Conservation (phyloP, 2,113 vertebrate genomes). For the Apistogramma diplotaenia region DNA sequence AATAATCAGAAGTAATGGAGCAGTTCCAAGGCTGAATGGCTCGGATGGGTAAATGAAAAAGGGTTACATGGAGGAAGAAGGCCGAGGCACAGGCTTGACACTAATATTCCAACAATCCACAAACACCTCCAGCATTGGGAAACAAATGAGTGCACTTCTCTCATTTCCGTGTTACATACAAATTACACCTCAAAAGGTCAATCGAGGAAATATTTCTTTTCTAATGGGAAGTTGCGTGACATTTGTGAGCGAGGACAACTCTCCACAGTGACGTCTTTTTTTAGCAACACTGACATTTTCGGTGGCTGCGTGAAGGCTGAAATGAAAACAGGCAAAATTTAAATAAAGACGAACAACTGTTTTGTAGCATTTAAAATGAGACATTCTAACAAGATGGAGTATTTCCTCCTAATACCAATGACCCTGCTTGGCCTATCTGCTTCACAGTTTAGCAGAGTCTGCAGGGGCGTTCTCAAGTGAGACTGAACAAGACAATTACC, state of each 20-base stretch:
- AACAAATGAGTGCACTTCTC: slow-evolving; percentile 18
- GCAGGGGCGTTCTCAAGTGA: slow-evolving; percentile 21
- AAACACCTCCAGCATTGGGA: not conserved
- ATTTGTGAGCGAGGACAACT: slow-evolving; percentile 11
- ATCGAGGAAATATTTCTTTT: slow-evolving; percentile 3
- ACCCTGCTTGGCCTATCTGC: slow-evolving; percentile 26
- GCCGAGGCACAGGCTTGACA: not conserved
- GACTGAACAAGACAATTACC: slow-evolving; percentile 47
- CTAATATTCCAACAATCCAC: slow-evolving; percentile 3
- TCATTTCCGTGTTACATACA: not conserved
- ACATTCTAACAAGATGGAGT: slow-evolving; percentile 22
- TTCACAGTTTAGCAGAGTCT: slow-evolving; percentile 28
- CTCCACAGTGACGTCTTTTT: not conserved
- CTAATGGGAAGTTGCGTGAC: slow-evolving; percentile 33
- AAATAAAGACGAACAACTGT: slow-evolving; percentile 12
- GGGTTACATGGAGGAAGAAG: not conserved
- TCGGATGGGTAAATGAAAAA: not conserved
- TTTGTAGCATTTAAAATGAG: not conserved
- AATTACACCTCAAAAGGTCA: slow-evolving; percentile 54
- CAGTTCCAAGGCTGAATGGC: slow-evolving; percentile 32
- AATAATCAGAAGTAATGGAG: slow-evolving; percentile 57
- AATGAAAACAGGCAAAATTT: not conserved
- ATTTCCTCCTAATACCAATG: slow-evolving; percentile 18
- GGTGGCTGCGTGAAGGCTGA: not conserved
- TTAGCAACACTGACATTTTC: slow-evolving; percentile 42